Conservation (phyloP, 2,797 vertebrate species). For the Macrochelys suwanniensis region DNA sequence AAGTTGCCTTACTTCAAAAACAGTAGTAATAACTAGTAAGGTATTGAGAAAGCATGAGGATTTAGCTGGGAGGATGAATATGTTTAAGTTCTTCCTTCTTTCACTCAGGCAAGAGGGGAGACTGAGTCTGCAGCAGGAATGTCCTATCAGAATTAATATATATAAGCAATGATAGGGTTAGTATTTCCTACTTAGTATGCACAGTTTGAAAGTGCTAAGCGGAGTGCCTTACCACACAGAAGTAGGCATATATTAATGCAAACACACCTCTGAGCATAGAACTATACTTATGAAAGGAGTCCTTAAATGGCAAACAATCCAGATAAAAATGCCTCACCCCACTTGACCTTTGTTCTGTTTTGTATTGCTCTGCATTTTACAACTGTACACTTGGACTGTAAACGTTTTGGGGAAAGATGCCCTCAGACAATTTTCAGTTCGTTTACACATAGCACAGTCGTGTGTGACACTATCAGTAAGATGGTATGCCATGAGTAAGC, state of each 20-base stretch:
- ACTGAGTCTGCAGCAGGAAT: neutral
- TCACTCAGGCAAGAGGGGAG: neutral
- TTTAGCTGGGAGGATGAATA: neutral
- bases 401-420: neutral
- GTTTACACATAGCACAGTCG: neutral
- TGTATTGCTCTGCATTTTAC: neutral
- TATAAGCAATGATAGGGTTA: neutral
- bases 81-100: neutral
- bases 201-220: neutral
- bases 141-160: neutral
- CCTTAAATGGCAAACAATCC: neutral
- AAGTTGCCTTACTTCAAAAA: neutral
- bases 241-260: neutral
- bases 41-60: neutral
- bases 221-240: neutral
- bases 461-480: neutral
- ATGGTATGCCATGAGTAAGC: constrained; percentile 5
- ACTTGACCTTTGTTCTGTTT: neutral
- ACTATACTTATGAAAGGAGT: neutral
- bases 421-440: constrained; percentile 8
- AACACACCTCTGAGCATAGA: neutral
- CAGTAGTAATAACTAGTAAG: neutral
- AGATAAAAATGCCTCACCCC: neutral
- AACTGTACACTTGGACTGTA: neutral
- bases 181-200: neutral